A percentile compares a stretch with the other conserved stretches of the same genome.
These are phyloP conservation scores for Nysson spinosus DNA, from an alignment of 2,888 invertebrate genomes.

Conservation along the genomic window DNA sequence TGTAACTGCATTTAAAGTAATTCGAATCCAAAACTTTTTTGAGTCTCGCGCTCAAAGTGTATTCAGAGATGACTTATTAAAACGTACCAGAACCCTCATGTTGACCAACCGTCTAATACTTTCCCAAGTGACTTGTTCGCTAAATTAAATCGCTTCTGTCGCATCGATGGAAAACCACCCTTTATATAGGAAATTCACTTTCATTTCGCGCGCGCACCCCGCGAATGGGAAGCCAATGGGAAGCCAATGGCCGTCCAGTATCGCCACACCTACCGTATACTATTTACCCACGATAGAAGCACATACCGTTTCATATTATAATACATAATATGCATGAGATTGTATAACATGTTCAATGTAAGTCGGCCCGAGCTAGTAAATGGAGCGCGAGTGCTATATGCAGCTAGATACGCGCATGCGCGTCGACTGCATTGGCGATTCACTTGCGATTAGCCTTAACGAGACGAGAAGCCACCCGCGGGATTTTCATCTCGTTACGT, in stretches of 20 bases:
- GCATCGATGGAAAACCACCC: constrained; percentile 71
- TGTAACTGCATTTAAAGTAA: no score
- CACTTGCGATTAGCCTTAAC: constrained; percentile 33
- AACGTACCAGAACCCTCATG: constrained; percentile 76
- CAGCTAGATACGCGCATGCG: constrained; percentile 32
- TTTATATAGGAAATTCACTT: constrained; percentile 77
- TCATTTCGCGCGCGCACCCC: constrained; percentile 74
- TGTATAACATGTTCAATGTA: constrained; percentile 72
- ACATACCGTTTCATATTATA: constrained; percentile 64
- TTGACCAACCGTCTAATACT: constrained; percentile 59
- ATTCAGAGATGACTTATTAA: constrained; percentile 58
- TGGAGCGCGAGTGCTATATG: constrained; percentile 59
- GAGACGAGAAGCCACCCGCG: constrained; percentile 28
- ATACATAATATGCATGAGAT: constrained; percentile 67
- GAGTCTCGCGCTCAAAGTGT: no score
- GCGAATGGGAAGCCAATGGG: constrained; percentile 68
- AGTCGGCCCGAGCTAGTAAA: constrained; percentile 49
- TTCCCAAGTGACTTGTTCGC: constrained; percentile 55
- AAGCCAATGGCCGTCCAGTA: constrained; percentile 57
- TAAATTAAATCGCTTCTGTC: constrained; percentile 70
- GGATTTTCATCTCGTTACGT: constrained; percentile 16
- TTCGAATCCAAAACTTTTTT: no score
- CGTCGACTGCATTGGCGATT: constrained; percentile 14
- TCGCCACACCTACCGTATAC: constrained; percentile 74
- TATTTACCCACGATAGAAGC: constrained; percentile 63